Evolutionary conservation across 2,888 invertebrate species (phyloP), one percentile per base, ranked within the genome.

Genomic region (Acleris sparsana): DNA sequence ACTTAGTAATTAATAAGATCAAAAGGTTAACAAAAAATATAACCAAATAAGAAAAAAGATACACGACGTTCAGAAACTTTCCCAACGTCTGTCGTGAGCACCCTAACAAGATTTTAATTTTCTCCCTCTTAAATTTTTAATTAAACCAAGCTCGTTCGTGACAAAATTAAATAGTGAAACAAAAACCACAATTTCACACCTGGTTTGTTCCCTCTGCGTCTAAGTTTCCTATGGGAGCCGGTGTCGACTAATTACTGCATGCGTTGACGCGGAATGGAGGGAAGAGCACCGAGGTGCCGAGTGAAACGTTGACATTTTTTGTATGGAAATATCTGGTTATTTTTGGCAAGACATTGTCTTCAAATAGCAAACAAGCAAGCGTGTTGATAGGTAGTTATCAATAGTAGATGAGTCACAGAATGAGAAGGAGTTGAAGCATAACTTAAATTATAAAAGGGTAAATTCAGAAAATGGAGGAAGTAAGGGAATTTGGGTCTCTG

Each of bases 241-340:
- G 87, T 85, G 84, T 88, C 78, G 82, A 78, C 85, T 90, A 92
- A 91, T 90, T 91, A 90, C 89, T 85, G 82, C 80, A 86, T 79
- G 88, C 89, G 87, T 78, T 86, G 89, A 86, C 82, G 89, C 85
- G 88, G 86, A 89, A 89, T 88, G 85, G 77, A 79, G 80, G 80
- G 80, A 80, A 81, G 76, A 81, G 80, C 74, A 81, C 72, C 76
- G 82, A 85, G 84, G 87, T 80, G 84, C 72, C 67, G 82, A 85
- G 80, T 83, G 85, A 83, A 82, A 79, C 78, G 79, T 69, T 68
- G 69, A 71, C 67, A 59, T 69, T 69, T 58, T 70, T 69, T 70
- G 58, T 62, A 58, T 51, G 33, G 68, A 68, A 72, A 70, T 67
- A 69, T 7, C 33, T 25, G 53, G 49, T 17, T 49, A 18, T 18